Conservation (phyloP, 2,113 vertebrate genomes). For the Melierax canorus region DNA sequence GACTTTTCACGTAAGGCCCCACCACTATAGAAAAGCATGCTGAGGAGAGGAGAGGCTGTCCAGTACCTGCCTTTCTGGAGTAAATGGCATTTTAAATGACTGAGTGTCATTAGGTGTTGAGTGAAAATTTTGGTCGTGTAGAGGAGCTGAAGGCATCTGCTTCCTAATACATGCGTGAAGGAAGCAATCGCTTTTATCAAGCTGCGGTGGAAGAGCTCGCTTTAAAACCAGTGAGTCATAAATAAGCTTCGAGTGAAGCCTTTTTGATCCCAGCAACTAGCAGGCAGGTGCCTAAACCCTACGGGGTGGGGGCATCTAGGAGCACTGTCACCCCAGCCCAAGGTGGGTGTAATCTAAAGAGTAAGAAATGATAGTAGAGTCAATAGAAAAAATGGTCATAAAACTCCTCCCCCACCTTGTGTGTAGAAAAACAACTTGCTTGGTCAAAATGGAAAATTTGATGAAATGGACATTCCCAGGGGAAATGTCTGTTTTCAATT, state of each 20-base stretch:
- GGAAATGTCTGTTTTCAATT: slow-evolving; percentile 10
- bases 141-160: neutral
- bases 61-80: neutral
- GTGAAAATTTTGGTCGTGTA: neutral
- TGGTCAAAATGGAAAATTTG: slow-evolving; percentile 1
- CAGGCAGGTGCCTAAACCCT: neutral
- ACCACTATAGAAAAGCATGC: accelerated
- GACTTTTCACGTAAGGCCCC: neutral
- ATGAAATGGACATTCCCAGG: neutral
- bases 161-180: neutral
- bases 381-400: neutral
- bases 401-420: neutral
- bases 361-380: neutral
- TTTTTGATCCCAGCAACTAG: neutral
- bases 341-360: neutral
- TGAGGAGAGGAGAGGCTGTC: neutral
- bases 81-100: neutral
- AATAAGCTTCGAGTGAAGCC: neutral
- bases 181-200: neutral
- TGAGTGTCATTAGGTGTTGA: neutral
- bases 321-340: neutral
- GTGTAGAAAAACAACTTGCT: neutral
- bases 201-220: neutral
- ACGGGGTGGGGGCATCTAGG: neutral
- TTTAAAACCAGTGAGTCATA: neutral